phyloP scores from a whole-genome alignment of 2,888 invertebrate species.

The Lasioglossum figueresi region DNA sequence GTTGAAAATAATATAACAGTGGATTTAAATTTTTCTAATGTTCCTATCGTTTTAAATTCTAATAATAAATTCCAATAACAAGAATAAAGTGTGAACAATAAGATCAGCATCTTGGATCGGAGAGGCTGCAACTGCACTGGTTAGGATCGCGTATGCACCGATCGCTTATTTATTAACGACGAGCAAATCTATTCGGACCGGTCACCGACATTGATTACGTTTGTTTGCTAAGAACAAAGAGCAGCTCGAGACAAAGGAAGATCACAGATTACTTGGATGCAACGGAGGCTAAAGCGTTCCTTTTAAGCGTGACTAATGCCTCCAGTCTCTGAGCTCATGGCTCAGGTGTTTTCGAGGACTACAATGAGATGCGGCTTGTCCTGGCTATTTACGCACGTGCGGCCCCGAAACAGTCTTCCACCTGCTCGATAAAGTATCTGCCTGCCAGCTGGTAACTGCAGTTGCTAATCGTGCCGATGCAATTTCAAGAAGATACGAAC shows the following conservation, averaged over 20 bases:
- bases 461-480: conserved; percentile 39
- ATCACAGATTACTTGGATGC: conserved; percentile 62
- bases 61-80: too few species aligned
- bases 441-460: conserved; percentile 59
- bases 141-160: background rate
- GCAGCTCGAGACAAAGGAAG: conserved; percentile 61
- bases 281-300: conserved; percentile 59
- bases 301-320: conserved; percentile 71
- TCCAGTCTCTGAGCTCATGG: conserved; percentile 58
- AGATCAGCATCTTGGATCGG: background rate
- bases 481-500: conserved; percentile 15
- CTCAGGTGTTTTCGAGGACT: conserved; percentile 72
- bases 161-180: conserved; percentile 15
- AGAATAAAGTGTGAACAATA: background rate
- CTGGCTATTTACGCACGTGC: conserved; percentile 70
- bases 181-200: conserved; percentile 36
- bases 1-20: too few species aligned
- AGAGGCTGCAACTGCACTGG: background rate
- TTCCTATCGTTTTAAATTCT: too few species aligned
- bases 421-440: conserved; percentile 55
- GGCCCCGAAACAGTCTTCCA: conserved; percentile 63
- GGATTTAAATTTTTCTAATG: too few species aligned
- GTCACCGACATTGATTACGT: conserved; percentile 53
- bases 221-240: conserved; percentile 63
- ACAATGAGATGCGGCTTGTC: conserved; percentile 66